Percentiles rank a stretch among this genome's conserved stretches.
These are phyloP conservation scores for Therioaphis trifolii DNA, from an alignment of 2,888 invertebrate species.

Conservation along the genomic window DNA sequence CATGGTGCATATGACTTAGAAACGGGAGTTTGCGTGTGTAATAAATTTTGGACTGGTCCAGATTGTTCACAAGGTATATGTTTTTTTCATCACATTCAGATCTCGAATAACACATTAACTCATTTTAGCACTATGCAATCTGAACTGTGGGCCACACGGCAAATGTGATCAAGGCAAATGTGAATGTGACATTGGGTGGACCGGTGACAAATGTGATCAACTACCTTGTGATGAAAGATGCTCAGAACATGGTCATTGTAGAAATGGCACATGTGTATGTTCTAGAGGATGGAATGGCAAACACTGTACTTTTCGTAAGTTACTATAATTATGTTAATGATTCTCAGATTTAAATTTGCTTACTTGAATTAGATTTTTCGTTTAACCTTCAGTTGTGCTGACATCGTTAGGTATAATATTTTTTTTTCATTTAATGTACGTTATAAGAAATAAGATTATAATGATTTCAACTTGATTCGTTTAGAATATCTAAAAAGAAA, in stretches of 20 bases:
- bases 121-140: constrained; percentile 83
- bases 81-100: not conserved
- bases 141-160: constrained; percentile 95
- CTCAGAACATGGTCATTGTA: constrained; percentile 94
- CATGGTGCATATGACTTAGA: constrained; percentile 93
- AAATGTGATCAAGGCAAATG: constrained; percentile 92
- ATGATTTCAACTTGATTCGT: too few relatives aligned
- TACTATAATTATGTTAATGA: constrained; percentile 27
- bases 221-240: constrained; percentile 92
- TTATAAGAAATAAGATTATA: too few relatives aligned
- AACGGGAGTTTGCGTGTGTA: constrained; percentile 90
- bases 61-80: constrained; percentile 92
- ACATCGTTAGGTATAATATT: too few relatives aligned
- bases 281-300: constrained; percentile 98
- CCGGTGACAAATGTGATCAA: constrained; percentile 90
- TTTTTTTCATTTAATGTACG: too few relatives aligned
- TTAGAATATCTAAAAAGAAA: too few relatives aligned
- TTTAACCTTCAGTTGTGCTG: too few relatives aligned
- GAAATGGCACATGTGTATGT: constrained; percentile 97
- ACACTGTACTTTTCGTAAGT: constrained; percentile 96
- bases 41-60: constrained; percentile 91
- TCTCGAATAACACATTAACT: not conserved
- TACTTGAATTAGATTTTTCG: too few relatives aligned
- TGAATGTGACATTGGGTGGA: constrained; percentile 91
- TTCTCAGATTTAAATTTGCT: too few relatives aligned